Conservation (phyloP, 2,113 vertebrate genomes). For the Psilopogon haemacephalus region DNA sequence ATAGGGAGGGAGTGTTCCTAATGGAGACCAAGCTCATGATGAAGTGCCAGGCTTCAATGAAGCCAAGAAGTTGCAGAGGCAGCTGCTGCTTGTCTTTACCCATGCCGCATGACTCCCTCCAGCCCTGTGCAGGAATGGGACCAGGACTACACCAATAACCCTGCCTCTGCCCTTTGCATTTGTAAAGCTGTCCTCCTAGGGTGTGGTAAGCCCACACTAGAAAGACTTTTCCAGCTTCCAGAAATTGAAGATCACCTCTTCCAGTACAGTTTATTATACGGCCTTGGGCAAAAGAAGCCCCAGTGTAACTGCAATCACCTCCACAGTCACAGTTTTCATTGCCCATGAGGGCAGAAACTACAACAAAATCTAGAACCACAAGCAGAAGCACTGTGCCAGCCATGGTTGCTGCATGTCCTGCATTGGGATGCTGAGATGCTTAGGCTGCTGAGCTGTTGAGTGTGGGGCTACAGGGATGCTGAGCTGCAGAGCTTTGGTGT, state of each 20-base stretch:
- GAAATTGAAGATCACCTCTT: not conserved
- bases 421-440: not conserved
- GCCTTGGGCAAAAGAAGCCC: not conserved
- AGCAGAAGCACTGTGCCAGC: not conserved
- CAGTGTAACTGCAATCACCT: not conserved
- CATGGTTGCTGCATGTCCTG: fast-evolving
- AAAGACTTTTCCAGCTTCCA: not conserved
- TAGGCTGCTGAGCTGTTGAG: not conserved
- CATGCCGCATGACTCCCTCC: not conserved
- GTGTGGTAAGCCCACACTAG: not conserved
- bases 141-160: not conserved
- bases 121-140: not conserved
- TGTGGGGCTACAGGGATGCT: too few relatives aligned
- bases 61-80: not conserved
- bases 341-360: not conserved
- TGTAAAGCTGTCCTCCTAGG: not conserved
- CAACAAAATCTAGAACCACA: fast-evolving
- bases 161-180: not conserved
- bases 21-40: not conserved
- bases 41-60: not conserved
- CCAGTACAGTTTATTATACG: not conserved
- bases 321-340: not conserved
- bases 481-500: not conserved
- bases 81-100: not conserved
- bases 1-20: not conserved